phyloP scores from a whole-genome alignment of 2,797 vertebrate genomes.

The Pteropus rufus region DNA sequence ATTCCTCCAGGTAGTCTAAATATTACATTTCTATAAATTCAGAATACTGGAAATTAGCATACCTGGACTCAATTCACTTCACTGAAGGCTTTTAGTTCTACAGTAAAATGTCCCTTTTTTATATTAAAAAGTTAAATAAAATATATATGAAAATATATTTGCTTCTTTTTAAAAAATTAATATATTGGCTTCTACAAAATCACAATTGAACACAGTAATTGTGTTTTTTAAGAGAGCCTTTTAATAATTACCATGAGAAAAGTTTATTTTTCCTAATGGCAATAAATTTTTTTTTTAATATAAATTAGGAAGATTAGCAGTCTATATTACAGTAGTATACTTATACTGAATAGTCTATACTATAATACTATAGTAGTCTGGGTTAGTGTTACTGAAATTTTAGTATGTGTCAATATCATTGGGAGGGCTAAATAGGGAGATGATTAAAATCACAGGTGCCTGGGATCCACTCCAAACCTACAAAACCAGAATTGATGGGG shows the following conservation, averaged over 20 bases:
- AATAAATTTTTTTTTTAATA: not conserved
- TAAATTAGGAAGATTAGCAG: not conserved
- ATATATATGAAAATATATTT: not conserved
- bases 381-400: not conserved
- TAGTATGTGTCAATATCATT: not conserved
- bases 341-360: not conserved
- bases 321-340: not conserved
- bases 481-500: not conserved
- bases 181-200: not conserved
- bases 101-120: not conserved
- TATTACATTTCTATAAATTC: not conserved
- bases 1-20: not conserved
- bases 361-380: not conserved
- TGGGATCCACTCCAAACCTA: not conserved
- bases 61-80: not conserved
- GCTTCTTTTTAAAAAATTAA: not conserved
- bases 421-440: not conserved
- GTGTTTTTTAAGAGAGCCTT: not conserved
- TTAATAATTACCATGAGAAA: not conserved
- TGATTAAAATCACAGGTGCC: conserved; percentile 35
- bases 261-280: not conserved
- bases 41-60: not conserved
- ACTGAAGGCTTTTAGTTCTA: not conserved
- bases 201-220: not conserved
- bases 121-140: conserved; percentile 15